These are phyloP conservation scores for Syngnathoides biaculeatus DNA, from an alignment of 2,113 vertebrate genomes.

Conservation along the genomic window DNA sequence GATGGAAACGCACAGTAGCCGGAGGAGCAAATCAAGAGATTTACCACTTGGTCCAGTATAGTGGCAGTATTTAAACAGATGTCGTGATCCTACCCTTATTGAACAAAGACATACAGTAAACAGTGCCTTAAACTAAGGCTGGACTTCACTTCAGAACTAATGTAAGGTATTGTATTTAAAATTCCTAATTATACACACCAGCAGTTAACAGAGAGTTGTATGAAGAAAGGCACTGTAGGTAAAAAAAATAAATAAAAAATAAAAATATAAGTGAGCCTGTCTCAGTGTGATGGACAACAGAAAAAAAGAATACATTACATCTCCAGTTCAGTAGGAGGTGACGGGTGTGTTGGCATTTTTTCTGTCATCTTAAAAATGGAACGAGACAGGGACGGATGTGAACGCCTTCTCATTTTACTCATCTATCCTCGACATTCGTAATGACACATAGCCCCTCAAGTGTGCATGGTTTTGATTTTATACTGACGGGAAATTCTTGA, in stretches of 20 bases:
- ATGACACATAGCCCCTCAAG: conserved; percentile 16
- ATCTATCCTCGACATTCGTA: conserved; percentile 25
- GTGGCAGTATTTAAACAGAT: neutral
- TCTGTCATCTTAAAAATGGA: conserved; percentile 43
- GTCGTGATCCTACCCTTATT: neutral
- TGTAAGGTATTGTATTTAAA: neutral
- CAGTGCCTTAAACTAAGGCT: neutral
- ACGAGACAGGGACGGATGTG: conserved; percentile 48
- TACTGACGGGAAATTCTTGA: conserved; percentile 33
- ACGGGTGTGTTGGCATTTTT: conserved; percentile 54
- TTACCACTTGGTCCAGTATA: neutral
- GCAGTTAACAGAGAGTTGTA: neutral
- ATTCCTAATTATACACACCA: neutral
- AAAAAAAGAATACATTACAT: conserved; percentile 61
- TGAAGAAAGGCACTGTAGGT: neutral
- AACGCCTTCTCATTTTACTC: conserved; percentile 42
- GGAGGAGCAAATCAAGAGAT: neutral
- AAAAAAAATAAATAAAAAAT: neutral
- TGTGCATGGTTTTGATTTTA: conserved; percentile 22
- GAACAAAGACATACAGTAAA: neutral
- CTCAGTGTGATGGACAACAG: neutral
- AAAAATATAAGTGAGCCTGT: neutral
- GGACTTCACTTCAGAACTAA: neutral
- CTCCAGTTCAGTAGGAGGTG: conserved; percentile 60
- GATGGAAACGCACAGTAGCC: neutral